These are phyloP conservation scores for Itoplectis maculator DNA, from an alignment of 2,888 invertebrate species.

Conservation along the genomic window DNA sequence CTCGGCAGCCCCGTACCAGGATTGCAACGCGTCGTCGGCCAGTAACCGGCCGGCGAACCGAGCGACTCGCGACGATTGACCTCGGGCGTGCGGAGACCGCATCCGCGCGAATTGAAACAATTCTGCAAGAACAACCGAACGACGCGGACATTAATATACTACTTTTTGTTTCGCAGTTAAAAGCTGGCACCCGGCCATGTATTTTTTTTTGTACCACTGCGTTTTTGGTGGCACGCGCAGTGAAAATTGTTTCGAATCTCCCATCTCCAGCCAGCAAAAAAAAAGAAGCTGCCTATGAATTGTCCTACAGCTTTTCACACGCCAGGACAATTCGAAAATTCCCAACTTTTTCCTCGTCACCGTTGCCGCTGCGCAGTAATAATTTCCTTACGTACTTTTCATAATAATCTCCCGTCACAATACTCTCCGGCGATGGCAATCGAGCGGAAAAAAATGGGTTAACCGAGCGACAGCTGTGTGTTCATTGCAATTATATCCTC, in stretches of 20 bases:
- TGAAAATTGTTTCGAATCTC: neutral
- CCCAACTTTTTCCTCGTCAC: neutral
- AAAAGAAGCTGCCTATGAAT: neutral
- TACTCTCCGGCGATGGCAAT: conserved; percentile 33
- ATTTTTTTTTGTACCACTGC: no score
- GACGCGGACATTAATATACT: no score
- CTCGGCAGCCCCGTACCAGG: conserved; percentile 79
- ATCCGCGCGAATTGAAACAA: conserved; percentile 78
- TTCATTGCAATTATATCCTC: conserved; percentile 61
- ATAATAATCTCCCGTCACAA: conserved; percentile 10
- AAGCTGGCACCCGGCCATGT: neutral
- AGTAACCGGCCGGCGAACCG: conserved; percentile 79
- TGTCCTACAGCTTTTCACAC: neutral
- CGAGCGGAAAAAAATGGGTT: conserved; percentile 57
- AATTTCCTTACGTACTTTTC: neutral
- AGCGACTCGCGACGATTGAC: conserved; percentile 81
- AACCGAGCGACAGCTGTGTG: conserved; percentile 60
- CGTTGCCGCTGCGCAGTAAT: neutral
- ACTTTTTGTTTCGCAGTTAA: no score
- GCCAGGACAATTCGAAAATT: neutral
- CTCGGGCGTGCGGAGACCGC: conserved; percentile 81
- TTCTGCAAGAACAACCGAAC: conserved; percentile 70
- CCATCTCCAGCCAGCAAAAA: neutral
- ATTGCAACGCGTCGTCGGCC: conserved; percentile 77
- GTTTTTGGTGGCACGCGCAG: no score